phyloP scores from a whole-genome alignment of 1,140 invertebrate species.

The Bombus balteatus region DNA sequence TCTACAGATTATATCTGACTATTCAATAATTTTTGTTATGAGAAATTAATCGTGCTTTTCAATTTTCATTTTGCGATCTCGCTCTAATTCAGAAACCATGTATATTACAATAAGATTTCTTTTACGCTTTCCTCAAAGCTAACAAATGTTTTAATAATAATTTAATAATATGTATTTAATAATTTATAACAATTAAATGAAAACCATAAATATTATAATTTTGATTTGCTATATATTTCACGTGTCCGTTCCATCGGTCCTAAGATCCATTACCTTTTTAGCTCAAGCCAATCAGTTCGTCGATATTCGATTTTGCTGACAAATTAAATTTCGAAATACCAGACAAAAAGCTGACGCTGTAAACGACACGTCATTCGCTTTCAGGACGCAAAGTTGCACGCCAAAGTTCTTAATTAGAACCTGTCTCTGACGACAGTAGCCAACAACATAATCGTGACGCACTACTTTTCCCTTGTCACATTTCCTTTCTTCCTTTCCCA shows the following conservation, averaged over 20 bases:
- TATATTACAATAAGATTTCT: too few relatives aligned
- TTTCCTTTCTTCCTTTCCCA: background rate
- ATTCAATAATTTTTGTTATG: too few relatives aligned
- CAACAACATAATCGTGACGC: background rate
- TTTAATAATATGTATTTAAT: background rate
- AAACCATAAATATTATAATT: background rate
- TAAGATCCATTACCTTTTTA: background rate
- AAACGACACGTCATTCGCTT: background rate
- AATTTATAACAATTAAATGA: background rate
- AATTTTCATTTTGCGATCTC: too few relatives aligned
- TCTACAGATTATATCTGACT: too few relatives aligned
- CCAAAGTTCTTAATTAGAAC: constrained; percentile 15
- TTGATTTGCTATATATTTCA: background rate
- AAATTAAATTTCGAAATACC: background rate
- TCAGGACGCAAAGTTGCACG: background rate
- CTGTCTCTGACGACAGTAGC: background rate
- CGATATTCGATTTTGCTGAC: background rate
- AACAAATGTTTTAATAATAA: background rate
- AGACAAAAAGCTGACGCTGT: background rate
- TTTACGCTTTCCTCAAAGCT: background rate
- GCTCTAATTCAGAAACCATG: too few relatives aligned
- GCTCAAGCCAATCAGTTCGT: background rate
- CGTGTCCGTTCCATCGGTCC: too few relatives aligned
- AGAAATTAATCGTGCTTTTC: too few relatives aligned
- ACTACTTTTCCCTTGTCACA: background rate